These are phyloP conservation scores for Venustaconcha ellipsiformis DNA, from an alignment of 1,140 invertebrate genomes.

Conservation along the genomic window DNA sequence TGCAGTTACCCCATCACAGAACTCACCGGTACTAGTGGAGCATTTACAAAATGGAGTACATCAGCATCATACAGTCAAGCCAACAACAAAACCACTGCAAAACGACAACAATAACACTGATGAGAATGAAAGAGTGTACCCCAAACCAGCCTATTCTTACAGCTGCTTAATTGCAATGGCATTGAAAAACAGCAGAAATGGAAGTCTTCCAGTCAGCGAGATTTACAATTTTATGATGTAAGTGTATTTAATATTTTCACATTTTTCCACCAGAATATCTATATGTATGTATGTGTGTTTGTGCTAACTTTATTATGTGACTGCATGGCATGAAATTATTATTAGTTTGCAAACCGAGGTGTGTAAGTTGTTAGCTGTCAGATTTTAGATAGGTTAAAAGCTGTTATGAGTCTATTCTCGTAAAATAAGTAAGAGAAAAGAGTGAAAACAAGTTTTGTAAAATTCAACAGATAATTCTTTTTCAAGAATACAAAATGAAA, in stretches of 20 bases:
- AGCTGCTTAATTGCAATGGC: slow-evolving; percentile 98
- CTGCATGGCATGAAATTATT: too few relatives aligned
- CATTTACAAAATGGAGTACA: slow-evolving; percentile 54
- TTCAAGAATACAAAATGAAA: too few relatives aligned
- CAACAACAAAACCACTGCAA: slow-evolving; percentile 28
- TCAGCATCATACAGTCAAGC: slow-evolving; percentile 17
- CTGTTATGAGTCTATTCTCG: too few relatives aligned
- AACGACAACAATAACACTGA: slow-evolving; percentile 39
- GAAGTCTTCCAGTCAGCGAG: slow-evolving; percentile 95
- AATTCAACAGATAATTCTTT: too few relatives aligned
- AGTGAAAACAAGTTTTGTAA: too few relatives aligned
- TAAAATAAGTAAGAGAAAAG: too few relatives aligned
- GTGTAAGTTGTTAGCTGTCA: too few relatives aligned
- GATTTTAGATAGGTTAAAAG: too few relatives aligned
- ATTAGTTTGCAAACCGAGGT: too few relatives aligned
- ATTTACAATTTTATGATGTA: slow-evolving; percentile 99
- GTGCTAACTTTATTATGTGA: too few relatives aligned
- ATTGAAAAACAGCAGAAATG: slow-evolving; percentile 93
- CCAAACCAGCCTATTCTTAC: slow-evolving; percentile 97
- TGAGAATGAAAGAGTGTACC: slow-evolving; percentile 78
- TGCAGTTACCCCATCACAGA: slow-evolving; percentile 46
- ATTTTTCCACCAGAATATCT: too few relatives aligned
- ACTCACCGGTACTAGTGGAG: slow-evolving; percentile 55
- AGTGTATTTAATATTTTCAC: slow-evolving; percentile 66
- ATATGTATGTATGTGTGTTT: too few relatives aligned